Evolutionary conservation across 2,888 invertebrate genomes (phyloP), one percentile per base, ranked within the genome.

Genomic region (Acholoe squamosa): DNA sequence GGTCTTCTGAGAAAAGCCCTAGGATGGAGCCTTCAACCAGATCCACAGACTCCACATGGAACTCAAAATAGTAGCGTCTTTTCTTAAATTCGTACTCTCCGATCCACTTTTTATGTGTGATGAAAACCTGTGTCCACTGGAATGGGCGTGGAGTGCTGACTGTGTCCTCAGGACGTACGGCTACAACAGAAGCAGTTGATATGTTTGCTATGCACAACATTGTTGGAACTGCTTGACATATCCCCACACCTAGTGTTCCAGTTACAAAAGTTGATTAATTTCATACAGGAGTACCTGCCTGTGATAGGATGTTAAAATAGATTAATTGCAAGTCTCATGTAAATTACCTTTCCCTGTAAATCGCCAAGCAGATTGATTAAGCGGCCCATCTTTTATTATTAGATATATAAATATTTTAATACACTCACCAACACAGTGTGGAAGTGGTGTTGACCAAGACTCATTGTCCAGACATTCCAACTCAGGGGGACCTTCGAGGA

Each of bases 41-140:
- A n/a, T 84, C 54, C 0, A 90, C 84, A 3, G 84, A 86, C 67
- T 86, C 34, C 25, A 90, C 61, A 14, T 25, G 16, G 56, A 90
- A 90, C 51, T 56, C 12, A 52, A 90, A 90, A 25, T 52, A 28
- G 67, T 84, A 84, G 34, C 14, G 34, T 14, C 56, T 22, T 5
- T 86, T 43, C 28, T 86, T 19, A 34, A 33, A 90, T 25, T 43
- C 16, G 84, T 90, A 90, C 22, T 84, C 51, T n/a, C 90, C 90
- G 22, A 52, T 71, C 90, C 90, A 90, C 43, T 90, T 86, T 22
- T 22, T 10, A 16, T 90, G 61, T 67, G 84, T 67, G 43, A 90
- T 86, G 71, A 90, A 90, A 0, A 90, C 71, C 67, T 90, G 90
- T 28, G 61, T 84, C 90, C 90, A 90, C 28, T 51, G 90, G 84